phyloP scores from a whole-genome alignment of 92 coral and sea anemone genomes.

The Nematostella vectensis region DNA sequence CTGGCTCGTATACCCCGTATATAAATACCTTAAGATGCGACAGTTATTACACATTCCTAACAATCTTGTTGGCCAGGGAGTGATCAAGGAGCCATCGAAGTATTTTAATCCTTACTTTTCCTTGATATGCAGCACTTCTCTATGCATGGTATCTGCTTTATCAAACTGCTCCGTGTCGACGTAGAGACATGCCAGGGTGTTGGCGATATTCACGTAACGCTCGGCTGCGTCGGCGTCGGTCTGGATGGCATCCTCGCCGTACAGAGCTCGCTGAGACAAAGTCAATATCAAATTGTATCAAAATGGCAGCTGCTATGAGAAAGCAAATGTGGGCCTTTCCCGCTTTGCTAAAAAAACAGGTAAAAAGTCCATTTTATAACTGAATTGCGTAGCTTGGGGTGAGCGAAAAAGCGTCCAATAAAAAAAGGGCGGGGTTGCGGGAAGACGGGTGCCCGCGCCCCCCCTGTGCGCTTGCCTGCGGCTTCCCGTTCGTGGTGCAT shows the following conservation, averaged over 20 bases:
- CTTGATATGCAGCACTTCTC: conserved; percentile 54
- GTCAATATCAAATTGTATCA: conserved; percentile 5
- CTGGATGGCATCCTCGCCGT: conserved; percentile 43
- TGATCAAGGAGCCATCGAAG: no score
- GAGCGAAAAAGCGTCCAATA: no score
- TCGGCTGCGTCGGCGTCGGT: conserved; percentile 31
- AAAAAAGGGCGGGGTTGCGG: no score
- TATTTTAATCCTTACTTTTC: conserved; percentile 61
- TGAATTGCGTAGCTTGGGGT: no score
- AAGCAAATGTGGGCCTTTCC: background rate
- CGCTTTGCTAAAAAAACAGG: background rate
- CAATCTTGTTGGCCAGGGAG: no score
- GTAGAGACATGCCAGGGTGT: conserved; percentile 63
- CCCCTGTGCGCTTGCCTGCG: no score
- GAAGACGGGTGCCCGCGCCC: no score
- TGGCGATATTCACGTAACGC: conserved; percentile 38
- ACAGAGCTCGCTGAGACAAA: conserved; percentile 31
- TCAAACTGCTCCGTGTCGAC: conserved; percentile 79
- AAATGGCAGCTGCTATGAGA: background rate
- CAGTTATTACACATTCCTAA: no score
- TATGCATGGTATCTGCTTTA: conserved; percentile 59
- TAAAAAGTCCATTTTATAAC: no score
- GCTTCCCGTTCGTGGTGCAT: no score
- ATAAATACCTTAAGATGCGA: no score
- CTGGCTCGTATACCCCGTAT: no score